Conservation (phyloP, 2,797 vertebrate genomes). For the Helostoma temminkii region DNA sequence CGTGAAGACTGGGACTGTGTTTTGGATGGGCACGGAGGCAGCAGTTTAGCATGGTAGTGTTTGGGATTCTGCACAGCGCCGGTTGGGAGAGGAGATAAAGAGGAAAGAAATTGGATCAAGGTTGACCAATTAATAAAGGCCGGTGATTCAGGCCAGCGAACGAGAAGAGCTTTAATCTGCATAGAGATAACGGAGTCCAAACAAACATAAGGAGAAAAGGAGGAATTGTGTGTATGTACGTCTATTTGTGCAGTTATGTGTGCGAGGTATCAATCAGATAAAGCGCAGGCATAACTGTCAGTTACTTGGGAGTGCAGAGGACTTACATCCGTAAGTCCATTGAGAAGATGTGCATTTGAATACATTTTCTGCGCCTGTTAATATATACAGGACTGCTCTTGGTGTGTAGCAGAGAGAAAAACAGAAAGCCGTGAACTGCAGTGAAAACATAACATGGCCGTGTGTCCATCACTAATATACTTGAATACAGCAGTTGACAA, state of each 20-base stretch:
- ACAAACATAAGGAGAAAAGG: conserved; percentile 54
- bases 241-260: conserved; percentile 23
- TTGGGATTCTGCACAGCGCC: conserved; percentile 59
- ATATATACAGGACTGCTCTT: conserved; percentile 17
- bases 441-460: conserved; percentile 21
- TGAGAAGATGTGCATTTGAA: conserved; percentile 46
- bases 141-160: conserved; percentile 51
- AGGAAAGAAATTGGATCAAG: conserved; percentile 75
- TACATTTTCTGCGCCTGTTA: conserved; percentile 22
- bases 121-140: conserved; percentile 79
- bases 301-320: conserved; percentile 56
- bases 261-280: conserved; percentile 57
- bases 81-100: conserved; percentile 70
- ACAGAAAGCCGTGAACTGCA: conserved; percentile 24
- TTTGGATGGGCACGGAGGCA: conserved; percentile 42
- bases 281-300: conserved; percentile 51
- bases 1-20: conserved; percentile 64
- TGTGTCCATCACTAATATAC: conserved; percentile 51
- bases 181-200: conserved; percentile 65
- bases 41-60: conserved; percentile 47
- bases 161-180: conserved; percentile 62
- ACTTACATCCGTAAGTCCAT: conserved; percentile 62
- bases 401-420: background rate
- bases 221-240: conserved; percentile 22
- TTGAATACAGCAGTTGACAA: conserved; percentile 61